phyloP scores from a whole-genome alignment of 2,888 invertebrate genomes.

The Rotaria macrura region DNA sequence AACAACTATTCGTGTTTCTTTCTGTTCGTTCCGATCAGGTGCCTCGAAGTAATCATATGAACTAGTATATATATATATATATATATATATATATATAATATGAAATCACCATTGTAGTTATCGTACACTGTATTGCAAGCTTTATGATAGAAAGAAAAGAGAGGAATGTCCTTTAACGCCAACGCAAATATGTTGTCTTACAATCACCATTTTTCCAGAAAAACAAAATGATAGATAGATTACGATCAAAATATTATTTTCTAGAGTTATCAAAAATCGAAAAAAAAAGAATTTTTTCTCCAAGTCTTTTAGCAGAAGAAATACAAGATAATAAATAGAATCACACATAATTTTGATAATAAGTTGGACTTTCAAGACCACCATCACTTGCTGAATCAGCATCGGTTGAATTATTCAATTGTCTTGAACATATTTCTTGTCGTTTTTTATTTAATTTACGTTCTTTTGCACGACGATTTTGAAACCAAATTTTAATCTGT shows the following conservation, averaged over 20 bases:
- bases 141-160: background rate
- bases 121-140: background rate
- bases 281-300: background rate
- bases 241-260: background rate
- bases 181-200: background rate
- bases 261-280: background rate
- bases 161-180: background rate
- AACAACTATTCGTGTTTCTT: background rate
- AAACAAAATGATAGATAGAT: background rate
- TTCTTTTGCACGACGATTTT: slow-evolving; percentile 80
- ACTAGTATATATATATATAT: background rate
- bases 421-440: slow-evolving; percentile 54
- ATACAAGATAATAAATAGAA: slow-evolving; percentile 3
- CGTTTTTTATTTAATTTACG: slow-evolving; percentile 76
- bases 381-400: background rate
- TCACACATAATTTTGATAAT: background rate
- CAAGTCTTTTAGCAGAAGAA: background rate
- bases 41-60: background rate
- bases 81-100: too few species aligned
- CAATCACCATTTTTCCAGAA: background rate
- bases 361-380: background rate
- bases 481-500: slow-evolving; percentile 43
- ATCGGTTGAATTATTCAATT: background rate
- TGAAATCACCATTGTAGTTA: too few species aligned
- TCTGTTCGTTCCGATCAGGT: background rate